Evolutionary conservation across 2,888 invertebrate species (phyloP).

Genomic region (Yponomeuta plumbellus): DNA sequence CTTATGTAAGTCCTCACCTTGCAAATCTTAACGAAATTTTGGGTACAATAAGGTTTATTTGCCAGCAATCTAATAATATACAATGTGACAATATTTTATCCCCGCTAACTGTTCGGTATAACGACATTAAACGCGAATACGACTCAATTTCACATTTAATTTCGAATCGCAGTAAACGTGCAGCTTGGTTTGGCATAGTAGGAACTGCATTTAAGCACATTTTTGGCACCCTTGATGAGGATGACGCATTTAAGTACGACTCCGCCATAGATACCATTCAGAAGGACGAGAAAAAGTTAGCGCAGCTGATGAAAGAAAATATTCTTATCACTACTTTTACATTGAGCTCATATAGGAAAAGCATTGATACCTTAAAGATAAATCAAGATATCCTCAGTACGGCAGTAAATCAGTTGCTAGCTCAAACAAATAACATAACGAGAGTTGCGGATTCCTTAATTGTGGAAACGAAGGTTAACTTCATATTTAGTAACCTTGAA

Average conservation of each 20-base stretch:
- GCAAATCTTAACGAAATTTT: neutral
- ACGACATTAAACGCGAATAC: neutral
- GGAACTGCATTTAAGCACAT: conserved; percentile 3
- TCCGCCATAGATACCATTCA: neutral
- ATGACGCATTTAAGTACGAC: neutral
- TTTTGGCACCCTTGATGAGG: conserved; percentile 6
- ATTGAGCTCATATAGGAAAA: neutral
- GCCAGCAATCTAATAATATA: too few relatives aligned
- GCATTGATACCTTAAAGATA: neutral
- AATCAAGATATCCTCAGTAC: neutral
- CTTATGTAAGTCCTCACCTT: neutral
- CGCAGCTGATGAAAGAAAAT: neutral
- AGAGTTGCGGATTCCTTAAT: neutral
- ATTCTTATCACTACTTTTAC: neutral
- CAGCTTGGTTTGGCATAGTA: conserved; percentile 4
- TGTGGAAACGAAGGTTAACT: neutral
- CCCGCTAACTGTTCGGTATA: neutral
- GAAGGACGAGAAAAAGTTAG: neutral
- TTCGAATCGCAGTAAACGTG: neutral
- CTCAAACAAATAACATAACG: too few relatives aligned
- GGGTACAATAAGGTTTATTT: neutral
- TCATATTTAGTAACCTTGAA: neutral
- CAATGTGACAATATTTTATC: neutral
- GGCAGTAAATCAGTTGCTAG: neutral
- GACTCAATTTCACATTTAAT: neutral